A percentile compares a stretch with the other conserved stretches of the same genome.
Conservation (phyloP, 2,113 vertebrate species). For the Excalfactoria chinensis region DNA sequence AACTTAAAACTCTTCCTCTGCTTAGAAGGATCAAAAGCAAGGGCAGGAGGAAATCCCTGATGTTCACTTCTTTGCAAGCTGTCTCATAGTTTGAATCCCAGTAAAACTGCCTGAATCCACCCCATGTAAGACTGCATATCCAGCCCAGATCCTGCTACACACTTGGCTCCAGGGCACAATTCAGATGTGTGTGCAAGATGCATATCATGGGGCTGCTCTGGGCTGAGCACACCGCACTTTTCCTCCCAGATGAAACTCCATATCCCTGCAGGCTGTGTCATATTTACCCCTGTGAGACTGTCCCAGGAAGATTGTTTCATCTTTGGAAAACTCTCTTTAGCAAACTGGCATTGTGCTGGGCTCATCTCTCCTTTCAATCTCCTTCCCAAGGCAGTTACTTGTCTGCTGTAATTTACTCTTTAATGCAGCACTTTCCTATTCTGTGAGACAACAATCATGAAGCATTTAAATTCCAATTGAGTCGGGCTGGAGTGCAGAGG, state of each 20-base stretch:
- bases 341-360: slow-evolving; percentile 45
- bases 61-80: not conserved
- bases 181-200: not conserved
- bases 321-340: slow-evolving; percentile 44
- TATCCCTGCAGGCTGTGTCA: not conserved
- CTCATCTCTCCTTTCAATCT: slow-evolving; percentile 64
- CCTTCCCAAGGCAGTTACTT: slow-evolving; percentile 70
- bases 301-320: slow-evolving; percentile 53
- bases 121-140: rapidly evolving
- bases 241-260: not conserved
- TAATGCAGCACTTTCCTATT: slow-evolving; percentile 74
- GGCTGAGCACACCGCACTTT: not conserved
- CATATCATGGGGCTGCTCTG: not conserved
- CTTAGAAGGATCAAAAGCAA: not conserved
- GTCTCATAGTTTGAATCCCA: not conserved
- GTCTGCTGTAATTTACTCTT: slow-evolving; percentile 76
- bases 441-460: slow-evolving; percentile 74
- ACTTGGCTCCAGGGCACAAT: not conserved
- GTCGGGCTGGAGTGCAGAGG: slow-evolving; percentile 72
- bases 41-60: not conserved
- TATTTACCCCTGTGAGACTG: not conserved
- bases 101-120: rapidly evolving
- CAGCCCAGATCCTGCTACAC: not conserved
- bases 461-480: slow-evolving; percentile 83
- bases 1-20: not conserved